Percentiles rank a stretch among this genome's conserved stretches.
Conservation (phyloP, 2,113 vertebrate species). For the Zootoca vivipara region DNA sequence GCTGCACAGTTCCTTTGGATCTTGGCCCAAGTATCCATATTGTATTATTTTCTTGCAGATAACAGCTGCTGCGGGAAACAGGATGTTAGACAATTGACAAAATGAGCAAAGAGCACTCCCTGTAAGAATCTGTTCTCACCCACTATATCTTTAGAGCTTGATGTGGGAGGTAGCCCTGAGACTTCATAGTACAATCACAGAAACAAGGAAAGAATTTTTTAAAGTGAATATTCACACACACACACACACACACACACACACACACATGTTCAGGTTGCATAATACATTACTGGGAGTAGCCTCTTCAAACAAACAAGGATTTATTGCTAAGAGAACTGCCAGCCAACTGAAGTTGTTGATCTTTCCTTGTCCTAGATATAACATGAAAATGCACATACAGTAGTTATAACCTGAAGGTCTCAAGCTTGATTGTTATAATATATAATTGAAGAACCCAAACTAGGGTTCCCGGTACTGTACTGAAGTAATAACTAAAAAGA, state of each 20-base stretch:
- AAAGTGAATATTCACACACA: no score
- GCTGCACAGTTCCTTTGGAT: neutral
- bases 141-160: neutral
- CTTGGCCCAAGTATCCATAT: neutral
- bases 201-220: neutral
- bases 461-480: neutral
- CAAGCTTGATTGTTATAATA: neutral
- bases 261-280: neutral
- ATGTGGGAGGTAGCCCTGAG: neutral
- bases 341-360: neutral
- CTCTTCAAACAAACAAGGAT: neutral
- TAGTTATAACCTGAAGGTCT: neutral
- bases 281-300: neutral
- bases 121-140: neutral
- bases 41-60: neutral
- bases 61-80: neutral
- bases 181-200: neutral
- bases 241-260: neutral
- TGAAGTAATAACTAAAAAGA: neutral
- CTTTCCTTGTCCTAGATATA: neutral
- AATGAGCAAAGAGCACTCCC: neutral
- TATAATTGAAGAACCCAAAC: neutral
- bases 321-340: neutral
- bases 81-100: neutral
- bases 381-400: neutral